Conservation (phyloP, 2,113 vertebrate genomes). For the Geococcyx californianus region DNA sequence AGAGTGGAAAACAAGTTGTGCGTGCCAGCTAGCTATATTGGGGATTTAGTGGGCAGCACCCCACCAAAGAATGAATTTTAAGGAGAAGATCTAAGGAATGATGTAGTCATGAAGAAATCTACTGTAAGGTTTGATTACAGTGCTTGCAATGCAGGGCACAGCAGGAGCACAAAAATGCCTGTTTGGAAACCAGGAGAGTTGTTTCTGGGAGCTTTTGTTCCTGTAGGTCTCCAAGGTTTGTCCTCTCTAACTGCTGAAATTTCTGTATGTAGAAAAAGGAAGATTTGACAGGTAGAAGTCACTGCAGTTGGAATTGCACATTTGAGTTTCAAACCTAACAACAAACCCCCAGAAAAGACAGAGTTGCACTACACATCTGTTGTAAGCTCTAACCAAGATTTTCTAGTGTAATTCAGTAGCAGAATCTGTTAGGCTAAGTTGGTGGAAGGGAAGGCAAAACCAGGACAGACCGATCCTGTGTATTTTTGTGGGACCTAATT, state of each 20-base stretch:
- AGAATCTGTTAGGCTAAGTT: not conserved
- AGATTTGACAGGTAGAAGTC: not conserved
- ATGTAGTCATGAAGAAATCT: not conserved
- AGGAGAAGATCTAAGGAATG: not conserved
- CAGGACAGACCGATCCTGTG: not conserved
- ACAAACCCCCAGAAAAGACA: not conserved
- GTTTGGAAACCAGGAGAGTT: not conserved
- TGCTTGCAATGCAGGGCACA: no score
- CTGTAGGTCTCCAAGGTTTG: not conserved
- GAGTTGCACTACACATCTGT: not conserved
- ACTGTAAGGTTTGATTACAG: not conserved
- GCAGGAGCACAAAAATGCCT: not conserved
- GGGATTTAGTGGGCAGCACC: not conserved
- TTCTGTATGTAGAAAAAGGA: not conserved
- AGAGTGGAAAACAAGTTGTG: not conserved
- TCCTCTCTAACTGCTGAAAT: not conserved
- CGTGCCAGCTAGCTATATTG: not conserved
- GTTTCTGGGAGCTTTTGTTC: fast-evolving
- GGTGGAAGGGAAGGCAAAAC: not conserved
- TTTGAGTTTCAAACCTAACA: not conserved
- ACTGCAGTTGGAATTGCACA: not conserved
- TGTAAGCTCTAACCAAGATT: not conserved
- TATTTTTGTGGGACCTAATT: not conserved
- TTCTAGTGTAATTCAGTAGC: not conserved
- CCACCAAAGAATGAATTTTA: not conserved